These are phyloP conservation scores for Ochlodes sylvanus DNA, from an alignment of 2,888 invertebrate species.

Conservation along the genomic window DNA sequence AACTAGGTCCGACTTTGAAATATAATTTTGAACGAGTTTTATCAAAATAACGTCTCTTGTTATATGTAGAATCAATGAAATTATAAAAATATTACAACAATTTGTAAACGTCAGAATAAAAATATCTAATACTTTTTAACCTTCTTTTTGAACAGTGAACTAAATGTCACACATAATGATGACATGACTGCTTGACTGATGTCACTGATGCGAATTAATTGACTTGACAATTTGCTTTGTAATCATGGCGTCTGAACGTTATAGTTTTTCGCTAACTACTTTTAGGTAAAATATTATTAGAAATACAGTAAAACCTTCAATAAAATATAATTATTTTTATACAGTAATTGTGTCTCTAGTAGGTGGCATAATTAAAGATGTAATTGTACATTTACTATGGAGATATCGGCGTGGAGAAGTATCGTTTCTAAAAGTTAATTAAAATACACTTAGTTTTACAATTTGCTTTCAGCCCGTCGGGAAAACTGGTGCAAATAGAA, in stretches of 20 bases:
- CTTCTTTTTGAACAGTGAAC: constrained; percentile 11
- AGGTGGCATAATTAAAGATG: background rate
- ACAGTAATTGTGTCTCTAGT: background rate
- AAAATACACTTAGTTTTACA: constrained; percentile 15
- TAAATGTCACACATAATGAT: constrained; percentile 51
- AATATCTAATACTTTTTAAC: too few species aligned
- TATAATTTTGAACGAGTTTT: too few species aligned
- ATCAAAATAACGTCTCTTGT: too few species aligned
- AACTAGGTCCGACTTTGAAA: too few species aligned
- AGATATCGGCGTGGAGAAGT: background rate
- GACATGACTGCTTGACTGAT: too few species aligned
- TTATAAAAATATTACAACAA: too few species aligned
- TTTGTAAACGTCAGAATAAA: too few species aligned
- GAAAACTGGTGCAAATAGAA: constrained; percentile 99
- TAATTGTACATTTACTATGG: background rate
- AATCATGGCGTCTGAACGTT: constrained; percentile 97
- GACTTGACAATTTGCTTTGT: constrained; percentile 76
- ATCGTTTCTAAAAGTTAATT: background rate
- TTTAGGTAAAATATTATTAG: constrained; percentile 80
- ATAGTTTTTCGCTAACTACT: constrained; percentile 96
- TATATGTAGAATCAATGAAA: too few species aligned
- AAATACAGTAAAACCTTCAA: background rate
- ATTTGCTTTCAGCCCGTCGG: constrained; percentile 93
- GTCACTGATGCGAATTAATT: constrained; percentile 52
- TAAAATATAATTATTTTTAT: background rate